Base-by-base conservation (phyloP, 2,888 invertebrate genomes). In the Terebella lapidaria region DNA sequence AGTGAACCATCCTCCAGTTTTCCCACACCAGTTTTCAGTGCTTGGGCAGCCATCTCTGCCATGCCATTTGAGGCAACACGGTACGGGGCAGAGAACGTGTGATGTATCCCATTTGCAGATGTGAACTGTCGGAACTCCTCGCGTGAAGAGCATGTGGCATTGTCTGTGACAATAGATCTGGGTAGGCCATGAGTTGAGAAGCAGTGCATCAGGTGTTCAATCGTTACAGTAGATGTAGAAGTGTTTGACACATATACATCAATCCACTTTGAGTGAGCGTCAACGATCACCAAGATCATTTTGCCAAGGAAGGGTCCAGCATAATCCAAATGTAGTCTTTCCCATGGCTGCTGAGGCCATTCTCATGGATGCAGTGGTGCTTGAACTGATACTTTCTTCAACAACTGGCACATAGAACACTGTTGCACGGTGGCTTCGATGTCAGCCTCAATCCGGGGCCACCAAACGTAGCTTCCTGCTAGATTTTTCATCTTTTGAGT, bases 181-280 rank as follows among this genome's bases (percentile, higher is more conserved):
- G 55, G 55, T 22, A 55, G 24, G 20, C 55, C 55, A 35, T 18
- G 24, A 4, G 55, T 35, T 10, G n/a, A 10, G 22, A 55, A 55
- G 4, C 15, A 5, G 10, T 4, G 4, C 15, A 4, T 5, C 5
- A 55, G 42, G 4, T 29, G 4, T 5, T 22, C 42, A 35, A 55
- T 55, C 15, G 42, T 55, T 5, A 22, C 55, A 15, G 5, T 47
- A 4, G 56, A 56, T 24, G 56, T 25, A 22, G 26, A 5, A 47
- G 46, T 5, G 10, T 22, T 25, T 5, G 22, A 5, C 24, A 24
- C 4, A 20, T 35, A 5, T 20, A 55, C 5, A 5, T 55, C 55
- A 5, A 55, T 4, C 55, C 55, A 55, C 42, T 55, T 55, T 4
- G 55, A 55, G 24, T 35, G 42, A 18, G 55, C 55, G 35, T 55